These are phyloP conservation scores for Trinectes maculatus DNA, from an alignment of 2,113 vertebrate genomes.

Conservation along the genomic window DNA sequence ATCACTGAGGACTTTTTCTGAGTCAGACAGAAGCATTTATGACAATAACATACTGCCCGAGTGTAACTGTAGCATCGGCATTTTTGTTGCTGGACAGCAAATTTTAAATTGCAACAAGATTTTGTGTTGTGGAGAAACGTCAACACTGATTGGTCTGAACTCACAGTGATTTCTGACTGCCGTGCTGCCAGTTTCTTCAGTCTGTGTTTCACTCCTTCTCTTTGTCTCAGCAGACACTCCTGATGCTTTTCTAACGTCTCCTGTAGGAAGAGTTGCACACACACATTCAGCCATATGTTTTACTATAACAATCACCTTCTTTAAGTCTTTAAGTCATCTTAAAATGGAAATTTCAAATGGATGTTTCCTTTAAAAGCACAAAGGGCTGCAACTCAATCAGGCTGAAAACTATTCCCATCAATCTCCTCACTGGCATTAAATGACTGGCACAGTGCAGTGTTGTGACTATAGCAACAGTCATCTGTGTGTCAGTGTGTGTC, in stretches of 20 bases:
- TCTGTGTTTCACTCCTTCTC: constrained; percentile 73
- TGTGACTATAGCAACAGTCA: too few relatives aligned
- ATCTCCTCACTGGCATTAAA: not conserved
- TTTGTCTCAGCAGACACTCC: constrained; percentile 73
- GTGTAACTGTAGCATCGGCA: not conserved
- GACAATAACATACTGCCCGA: constrained; percentile 3
- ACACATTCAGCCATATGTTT: constrained; percentile 40
- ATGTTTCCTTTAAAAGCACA: not conserved
- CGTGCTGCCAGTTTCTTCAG: constrained; percentile 78
- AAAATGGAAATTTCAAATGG: too few relatives aligned
- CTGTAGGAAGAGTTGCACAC: constrained; percentile 63
- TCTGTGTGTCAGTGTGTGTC: not conserved
- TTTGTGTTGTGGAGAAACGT: not conserved
- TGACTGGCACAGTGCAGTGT: not conserved
- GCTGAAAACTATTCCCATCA: not conserved
- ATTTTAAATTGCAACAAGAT: not conserved
- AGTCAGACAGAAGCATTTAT: constrained; percentile 35
- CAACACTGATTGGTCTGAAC: constrained; percentile 10
- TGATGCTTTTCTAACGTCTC: constrained; percentile 70
- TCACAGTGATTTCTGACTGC: constrained; percentile 79
- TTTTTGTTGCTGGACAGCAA: not conserved
- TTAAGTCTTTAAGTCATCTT: too few relatives aligned
- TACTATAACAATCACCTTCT: too few relatives aligned
- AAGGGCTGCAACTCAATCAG: not conserved
- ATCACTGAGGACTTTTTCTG: constrained; percentile 77